phyloP scores from a whole-genome alignment of 2,888 invertebrate species.

The Trichogramma dendrolimi region DNA sequence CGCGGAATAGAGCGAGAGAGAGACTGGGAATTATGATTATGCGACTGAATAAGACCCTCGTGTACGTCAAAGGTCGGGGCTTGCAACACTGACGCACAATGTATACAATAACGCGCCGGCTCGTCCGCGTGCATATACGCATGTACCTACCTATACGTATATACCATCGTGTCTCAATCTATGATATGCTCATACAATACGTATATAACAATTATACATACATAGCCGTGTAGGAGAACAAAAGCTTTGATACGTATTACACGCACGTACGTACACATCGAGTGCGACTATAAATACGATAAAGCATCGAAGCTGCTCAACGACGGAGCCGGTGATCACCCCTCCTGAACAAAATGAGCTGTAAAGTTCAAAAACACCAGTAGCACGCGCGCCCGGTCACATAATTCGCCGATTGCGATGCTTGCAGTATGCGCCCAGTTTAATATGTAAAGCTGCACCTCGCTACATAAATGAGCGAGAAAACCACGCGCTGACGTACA shows the following conservation, averaged over 20 bases:
- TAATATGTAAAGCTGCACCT: no score
- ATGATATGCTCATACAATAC: no score
- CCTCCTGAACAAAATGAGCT: constrained; percentile 20
- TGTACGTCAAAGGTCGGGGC: background rate
- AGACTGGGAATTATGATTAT: constrained; percentile 24
- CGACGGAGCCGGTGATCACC: background rate
- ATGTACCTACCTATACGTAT: no score
- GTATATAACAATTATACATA: no score
- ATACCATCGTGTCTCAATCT: no score
- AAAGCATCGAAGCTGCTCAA: background rate
- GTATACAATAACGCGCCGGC: background rate
- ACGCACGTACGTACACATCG: constrained; percentile 1
- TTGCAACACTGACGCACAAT: constrained; percentile 3
- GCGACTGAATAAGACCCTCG: constrained; percentile 10
- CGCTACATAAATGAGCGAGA: no score
- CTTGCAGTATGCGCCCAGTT: no score
- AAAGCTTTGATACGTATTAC: constrained; percentile 3
- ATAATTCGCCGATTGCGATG: no score
- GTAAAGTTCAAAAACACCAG: constrained; percentile 26
- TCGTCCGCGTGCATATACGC: background rate
- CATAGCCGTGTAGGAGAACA: constrained; percentile 9
- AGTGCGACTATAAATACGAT: background rate
- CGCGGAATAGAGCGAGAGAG: background rate
- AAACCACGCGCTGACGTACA: no score
- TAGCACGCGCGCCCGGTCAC: constrained; percentile 13